Evolutionary conservation across 2,888 invertebrate species (phyloP).

Genomic region (Drosophila ezoana): DNA sequence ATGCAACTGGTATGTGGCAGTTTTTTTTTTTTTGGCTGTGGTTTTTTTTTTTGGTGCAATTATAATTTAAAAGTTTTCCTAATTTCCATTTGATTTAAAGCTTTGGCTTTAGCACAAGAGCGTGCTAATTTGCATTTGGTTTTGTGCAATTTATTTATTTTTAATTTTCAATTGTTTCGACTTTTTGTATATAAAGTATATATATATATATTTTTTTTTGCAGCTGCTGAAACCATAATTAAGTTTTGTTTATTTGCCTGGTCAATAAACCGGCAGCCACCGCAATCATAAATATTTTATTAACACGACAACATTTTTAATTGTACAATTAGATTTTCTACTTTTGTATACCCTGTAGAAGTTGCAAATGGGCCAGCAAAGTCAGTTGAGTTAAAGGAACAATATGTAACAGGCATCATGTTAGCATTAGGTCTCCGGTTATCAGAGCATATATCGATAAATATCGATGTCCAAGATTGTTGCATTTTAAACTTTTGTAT

Average conservation of each 20-base stretch:
- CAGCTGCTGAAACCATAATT: slow-evolving; percentile 55
- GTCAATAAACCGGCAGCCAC: slow-evolving; percentile 58
- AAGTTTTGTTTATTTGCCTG: slow-evolving; percentile 71
- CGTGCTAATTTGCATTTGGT: slow-evolving; percentile 7
- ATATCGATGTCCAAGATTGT: slow-evolving; percentile 17
- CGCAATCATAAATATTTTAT: slow-evolving; percentile 77
- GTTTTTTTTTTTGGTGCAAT: slow-evolving; percentile 21
- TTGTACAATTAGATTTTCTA: slow-evolving; percentile 59
- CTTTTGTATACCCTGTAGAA: slow-evolving; percentile 3
- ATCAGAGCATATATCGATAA: neutral
- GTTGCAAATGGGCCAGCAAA: neutral
- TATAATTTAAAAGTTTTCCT: slow-evolving; percentile 8
- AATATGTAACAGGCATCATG: neutral
- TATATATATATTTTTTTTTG: slow-evolving; percentile 7
- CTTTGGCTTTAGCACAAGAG: neutral
- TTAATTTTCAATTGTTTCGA: slow-evolving; percentile 14
- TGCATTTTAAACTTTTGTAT: slow-evolving; percentile 37
- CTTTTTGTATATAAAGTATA: no score
- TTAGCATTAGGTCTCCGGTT: no score
- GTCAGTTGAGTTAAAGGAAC: no score
- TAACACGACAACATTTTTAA: slow-evolving; percentile 72
- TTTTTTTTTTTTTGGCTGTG: slow-evolving; percentile 40
- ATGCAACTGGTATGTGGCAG: slow-evolving; percentile 33
- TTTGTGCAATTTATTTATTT: slow-evolving; percentile 16
- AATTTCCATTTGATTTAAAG: slow-evolving; percentile 8